Conservation (phyloP, 2,113 vertebrate species). For the Lepidothrix coronata region DNA sequence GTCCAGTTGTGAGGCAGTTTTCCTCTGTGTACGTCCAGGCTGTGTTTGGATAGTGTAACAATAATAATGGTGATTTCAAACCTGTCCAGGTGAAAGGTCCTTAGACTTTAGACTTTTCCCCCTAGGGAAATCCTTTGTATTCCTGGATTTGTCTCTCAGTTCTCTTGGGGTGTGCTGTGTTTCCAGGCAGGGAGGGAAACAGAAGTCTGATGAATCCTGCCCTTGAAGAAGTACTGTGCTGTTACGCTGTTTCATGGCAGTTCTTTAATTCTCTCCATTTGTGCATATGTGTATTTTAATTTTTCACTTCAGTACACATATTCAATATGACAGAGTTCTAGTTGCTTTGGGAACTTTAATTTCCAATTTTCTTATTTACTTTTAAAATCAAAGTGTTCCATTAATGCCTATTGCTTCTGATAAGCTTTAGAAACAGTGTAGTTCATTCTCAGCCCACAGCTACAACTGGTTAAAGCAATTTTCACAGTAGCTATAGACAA, state of each 20-base stretch:
- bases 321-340: not conserved
- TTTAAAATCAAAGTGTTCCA: not conserved
- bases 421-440: not conserved
- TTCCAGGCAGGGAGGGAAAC: not conserved
- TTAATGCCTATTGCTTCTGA: not conserved
- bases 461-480: not conserved
- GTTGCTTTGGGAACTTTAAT: constrained; percentile 6
- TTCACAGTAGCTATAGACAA: not conserved
- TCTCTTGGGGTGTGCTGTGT: not conserved
- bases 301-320: not conserved
- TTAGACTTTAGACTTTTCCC: not conserved
- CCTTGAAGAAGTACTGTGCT: not conserved
- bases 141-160: not conserved
- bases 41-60: not conserved
- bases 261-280: not conserved
- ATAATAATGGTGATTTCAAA: not conserved
- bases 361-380: constrained; percentile 12
- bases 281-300: not conserved
- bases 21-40: not conserved
- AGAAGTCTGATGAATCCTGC: not conserved
- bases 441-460: constrained; percentile 11
- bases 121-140: not conserved
- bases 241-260: not conserved
- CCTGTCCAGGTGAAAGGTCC: not conserved
- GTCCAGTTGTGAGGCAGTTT: not conserved